Evolutionary conservation across 1,140 invertebrate genomes (phyloP).

Genomic region (Papilio xuthus): DNA sequence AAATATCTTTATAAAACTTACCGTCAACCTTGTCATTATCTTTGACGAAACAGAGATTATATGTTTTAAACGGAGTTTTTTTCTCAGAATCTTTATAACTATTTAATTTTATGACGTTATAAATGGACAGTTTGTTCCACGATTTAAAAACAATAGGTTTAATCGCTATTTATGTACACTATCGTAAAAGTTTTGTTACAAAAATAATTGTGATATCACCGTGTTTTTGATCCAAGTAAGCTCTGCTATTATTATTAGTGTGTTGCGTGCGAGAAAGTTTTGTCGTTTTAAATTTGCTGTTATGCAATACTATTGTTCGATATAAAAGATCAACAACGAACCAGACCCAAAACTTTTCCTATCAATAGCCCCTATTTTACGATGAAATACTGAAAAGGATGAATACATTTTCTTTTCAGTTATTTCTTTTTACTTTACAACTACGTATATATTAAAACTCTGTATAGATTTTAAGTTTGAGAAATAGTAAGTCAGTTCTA

Average conservation of each 20-base stretch:
- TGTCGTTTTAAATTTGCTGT: background rate
- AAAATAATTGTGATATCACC: background rate
- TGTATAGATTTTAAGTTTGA: background rate
- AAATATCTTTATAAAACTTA: no score
- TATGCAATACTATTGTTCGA: slow-evolving; percentile 5
- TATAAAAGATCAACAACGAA: slow-evolving; percentile 21
- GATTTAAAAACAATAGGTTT: background rate
- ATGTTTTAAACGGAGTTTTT: no score
- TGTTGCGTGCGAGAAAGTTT: slow-evolving; percentile 9
- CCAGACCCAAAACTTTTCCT: slow-evolving; percentile 16
- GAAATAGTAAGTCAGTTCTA: background rate
- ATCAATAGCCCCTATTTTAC: slow-evolving; percentile 24
- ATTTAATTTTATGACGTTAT: no score
- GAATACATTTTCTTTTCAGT: slow-evolving; percentile 17
- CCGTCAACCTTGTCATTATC: no score
- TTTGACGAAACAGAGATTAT: no score
- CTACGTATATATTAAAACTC: background rate
- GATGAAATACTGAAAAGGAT: background rate
- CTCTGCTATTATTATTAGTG: background rate
- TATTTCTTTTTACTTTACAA: slow-evolving; percentile 6
- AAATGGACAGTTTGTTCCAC: background rate
- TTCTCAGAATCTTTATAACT: no score
- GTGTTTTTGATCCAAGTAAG: background rate
- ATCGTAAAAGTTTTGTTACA: slow-evolving; percentile 3
- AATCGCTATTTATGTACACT: background rate